Base-by-base conservation (phyloP, 1,140 invertebrate genomes). In the Rhyacophila brunnea region DNA sequence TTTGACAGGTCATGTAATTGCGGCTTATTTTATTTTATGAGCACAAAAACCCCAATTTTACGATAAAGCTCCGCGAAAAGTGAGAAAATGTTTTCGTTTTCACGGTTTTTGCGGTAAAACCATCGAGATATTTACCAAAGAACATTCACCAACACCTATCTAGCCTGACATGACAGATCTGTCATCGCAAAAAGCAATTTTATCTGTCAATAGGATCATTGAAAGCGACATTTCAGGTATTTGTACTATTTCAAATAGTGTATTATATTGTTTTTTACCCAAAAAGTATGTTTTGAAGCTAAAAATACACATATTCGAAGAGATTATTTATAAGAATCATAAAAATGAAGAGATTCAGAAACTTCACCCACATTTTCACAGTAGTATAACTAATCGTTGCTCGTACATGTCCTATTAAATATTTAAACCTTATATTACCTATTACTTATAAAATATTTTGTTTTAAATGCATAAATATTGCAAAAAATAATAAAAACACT, bases 401-500 rank as follows among this genome's bases (percentile, higher is more conserved):
- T 58, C 47, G 40, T 46, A 35, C 46, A 58, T 58, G 17, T 34
- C 44, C 32, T 44, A 50, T 34, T 44, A 35, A 15, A 34, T 49
- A 43, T 19, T 43, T 23, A 32, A 50, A 50, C 36, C 38, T 44
- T 58, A 40, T 43, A 23, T 46, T 51, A 51, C 13, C 36, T 50
- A 51, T 17, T n/a, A 50, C 20, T 58, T 34, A 50, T 51, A 19
- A 50, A 50, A 58, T 50, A 50, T 50, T 44, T 58, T 43, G 35
- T 49, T 43, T 51, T 58, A 58, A 58, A 50, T 58, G 46, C 55
- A 58, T 46, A 58, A 58, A 51, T 50, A 58, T 58, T 58, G 36
- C 47, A 47, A 60, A 56, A 70, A 71, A 69, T 68, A 68, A 65
- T 75, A 76, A 72, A 42, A 68, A 70, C 72, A 68, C 69, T 73